A percentile compares a stretch with the other conserved stretches of the same genome.
phyloP scores from a whole-genome alignment of 2,113 vertebrate genomes.

The Henicopernis longicauda region DNA sequence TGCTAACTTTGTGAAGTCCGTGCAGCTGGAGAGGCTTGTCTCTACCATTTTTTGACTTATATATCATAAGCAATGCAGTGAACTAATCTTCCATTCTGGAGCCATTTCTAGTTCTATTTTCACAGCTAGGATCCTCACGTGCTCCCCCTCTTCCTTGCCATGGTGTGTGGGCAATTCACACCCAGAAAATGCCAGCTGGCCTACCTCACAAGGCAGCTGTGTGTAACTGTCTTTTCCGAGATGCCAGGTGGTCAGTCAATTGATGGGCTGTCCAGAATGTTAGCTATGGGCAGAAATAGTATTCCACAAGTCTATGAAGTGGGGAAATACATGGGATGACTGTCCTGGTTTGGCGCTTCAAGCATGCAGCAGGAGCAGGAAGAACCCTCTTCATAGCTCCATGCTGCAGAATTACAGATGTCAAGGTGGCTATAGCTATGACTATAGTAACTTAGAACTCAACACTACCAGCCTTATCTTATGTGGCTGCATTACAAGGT shows the following conservation, averaged over 20 bases:
- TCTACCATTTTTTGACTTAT: neutral
- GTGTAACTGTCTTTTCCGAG: neutral
- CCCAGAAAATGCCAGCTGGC: neutral
- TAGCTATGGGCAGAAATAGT: neutral
- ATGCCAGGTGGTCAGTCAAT: neutral
- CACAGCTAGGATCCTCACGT: neutral
- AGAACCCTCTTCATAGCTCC: neutral
- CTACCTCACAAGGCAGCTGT: neutral
- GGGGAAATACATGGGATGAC: neutral
- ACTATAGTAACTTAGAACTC: neutral
- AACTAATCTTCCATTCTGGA: neutral
- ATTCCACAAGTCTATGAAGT: neutral
- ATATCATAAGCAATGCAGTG: neutral
- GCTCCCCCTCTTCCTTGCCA: neutral
- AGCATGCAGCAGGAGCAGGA: neutral
- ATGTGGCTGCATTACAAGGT: neutral
- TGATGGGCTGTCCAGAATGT: neutral
- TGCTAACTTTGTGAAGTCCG: neutral
- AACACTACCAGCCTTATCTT: neutral
- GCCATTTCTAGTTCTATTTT: neutral
- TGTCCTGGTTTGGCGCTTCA: neutral
- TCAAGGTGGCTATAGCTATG: neutral
- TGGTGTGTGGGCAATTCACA: neutral
- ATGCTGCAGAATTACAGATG: neutral
- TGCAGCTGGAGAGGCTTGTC: neutral